Conservation (phyloP, 2,888 invertebrate genomes). For the Drosophila demipolita region DNA sequence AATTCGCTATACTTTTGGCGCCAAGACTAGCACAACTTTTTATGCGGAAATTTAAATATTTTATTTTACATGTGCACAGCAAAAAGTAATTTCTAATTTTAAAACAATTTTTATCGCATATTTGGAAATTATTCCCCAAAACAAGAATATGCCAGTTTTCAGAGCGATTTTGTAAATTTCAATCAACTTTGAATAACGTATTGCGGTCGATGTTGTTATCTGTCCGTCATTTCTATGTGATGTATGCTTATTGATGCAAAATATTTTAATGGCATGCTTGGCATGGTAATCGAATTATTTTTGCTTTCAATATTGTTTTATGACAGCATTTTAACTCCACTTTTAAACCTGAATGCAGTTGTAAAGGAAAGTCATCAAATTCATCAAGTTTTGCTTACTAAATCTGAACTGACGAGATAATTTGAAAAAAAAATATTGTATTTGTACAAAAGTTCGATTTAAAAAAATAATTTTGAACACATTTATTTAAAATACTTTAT, state of each 20-base stretch:
- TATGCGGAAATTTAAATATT: neutral
- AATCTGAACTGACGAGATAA: neutral
- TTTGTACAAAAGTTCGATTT: neutral
- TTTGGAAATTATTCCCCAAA: neutral
- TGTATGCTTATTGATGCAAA: neutral
- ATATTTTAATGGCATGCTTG: neutral
- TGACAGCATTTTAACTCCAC: neutral
- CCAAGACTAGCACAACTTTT: neutral
- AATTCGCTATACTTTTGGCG: neutral
- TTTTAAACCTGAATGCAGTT: neutral
- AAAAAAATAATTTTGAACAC: neutral
- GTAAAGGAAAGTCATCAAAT: neutral
- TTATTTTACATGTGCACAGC: neutral
- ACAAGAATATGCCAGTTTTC: neutral
- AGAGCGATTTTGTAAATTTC: neutral
- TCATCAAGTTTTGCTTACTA: neutral
- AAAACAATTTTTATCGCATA: neutral
- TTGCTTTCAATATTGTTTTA: neutral
- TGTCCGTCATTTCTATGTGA: neutral
- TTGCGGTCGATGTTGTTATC: neutral
- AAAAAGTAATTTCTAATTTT: neutral
- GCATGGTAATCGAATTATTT: neutral
- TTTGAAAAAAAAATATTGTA: neutral
- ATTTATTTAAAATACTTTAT: constrained; percentile 10
- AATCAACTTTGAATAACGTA: neutral